Percentiles rank a stretch among this genome's conserved stretches.
Conservation (phyloP, 2,113 vertebrate genomes). For the Larimichthys crocea region DNA sequence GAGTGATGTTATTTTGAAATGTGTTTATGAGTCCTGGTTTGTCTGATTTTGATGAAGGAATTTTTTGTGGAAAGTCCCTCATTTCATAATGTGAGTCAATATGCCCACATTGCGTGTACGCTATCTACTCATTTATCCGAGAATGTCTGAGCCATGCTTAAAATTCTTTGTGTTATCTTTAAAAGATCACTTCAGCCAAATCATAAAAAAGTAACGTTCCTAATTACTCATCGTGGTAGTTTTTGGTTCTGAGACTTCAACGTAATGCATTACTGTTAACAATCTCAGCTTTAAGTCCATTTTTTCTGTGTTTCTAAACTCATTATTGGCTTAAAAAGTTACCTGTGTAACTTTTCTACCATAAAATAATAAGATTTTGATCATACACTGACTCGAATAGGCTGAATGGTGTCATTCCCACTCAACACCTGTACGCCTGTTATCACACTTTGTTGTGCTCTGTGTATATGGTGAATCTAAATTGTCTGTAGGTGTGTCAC, state of each 20-base stretch:
- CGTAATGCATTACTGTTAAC: neutral
- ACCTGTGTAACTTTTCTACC: too few species aligned
- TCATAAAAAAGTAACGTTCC: neutral
- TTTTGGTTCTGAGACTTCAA: neutral
- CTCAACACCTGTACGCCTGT: too few species aligned
- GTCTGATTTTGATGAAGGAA: neutral
- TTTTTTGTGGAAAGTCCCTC: constrained; percentile 15
- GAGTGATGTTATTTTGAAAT: neutral
- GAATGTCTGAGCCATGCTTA: neutral
- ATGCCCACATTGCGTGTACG: neutral
- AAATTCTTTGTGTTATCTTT: neutral
- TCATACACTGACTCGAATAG: too few species aligned
- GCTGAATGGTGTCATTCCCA: too few species aligned
- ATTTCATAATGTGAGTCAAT: constrained; percentile 12
- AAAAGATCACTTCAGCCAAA: constrained; percentile 6
- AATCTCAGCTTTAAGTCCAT: neutral
- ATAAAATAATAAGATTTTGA: too few species aligned
- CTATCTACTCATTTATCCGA: constrained; percentile 1
- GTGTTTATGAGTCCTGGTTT: neutral
- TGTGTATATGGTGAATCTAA: too few species aligned
- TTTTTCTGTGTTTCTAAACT: neutral
- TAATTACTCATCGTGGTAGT: neutral
- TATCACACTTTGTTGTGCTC: too few species aligned
- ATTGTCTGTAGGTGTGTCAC: too few species aligned
- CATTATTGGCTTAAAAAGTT: neutral